These are phyloP conservation scores for Rhabdornis inornatus DNA, from an alignment of 2,113 vertebrate genomes.

Conservation along the genomic window DNA sequence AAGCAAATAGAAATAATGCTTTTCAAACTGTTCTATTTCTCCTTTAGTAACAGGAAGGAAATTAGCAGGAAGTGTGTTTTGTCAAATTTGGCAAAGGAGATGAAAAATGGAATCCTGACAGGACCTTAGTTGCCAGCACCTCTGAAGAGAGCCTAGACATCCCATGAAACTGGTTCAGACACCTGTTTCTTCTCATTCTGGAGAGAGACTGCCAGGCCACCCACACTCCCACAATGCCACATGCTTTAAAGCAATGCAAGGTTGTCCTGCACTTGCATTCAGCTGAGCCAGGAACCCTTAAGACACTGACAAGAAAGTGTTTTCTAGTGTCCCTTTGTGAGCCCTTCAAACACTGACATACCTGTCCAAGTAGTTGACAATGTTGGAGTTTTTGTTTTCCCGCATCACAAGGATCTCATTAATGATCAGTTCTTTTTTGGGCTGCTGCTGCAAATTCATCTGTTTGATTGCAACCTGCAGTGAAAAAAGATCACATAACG, in stretches of 20 bases:
- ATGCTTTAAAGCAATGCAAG: neutral
- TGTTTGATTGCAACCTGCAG: slow-evolving; percentile 95
- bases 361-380: slow-evolving; percentile 98
- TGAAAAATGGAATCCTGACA: neutral
- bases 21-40: neutral
- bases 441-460: slow-evolving; percentile 98
- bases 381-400: slow-evolving; percentile 99
- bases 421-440: slow-evolving; percentile 96
- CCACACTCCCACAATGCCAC: neutral
- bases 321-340: neutral
- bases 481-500: neutral
- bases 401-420: slow-evolving; percentile 99
- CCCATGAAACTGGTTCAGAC: neutral
- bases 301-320: neutral
- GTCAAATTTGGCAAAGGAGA: neutral
- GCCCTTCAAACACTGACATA: slow-evolving; percentile 40
- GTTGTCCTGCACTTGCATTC: neutral
- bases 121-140: neutral
- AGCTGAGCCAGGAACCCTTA: neutral
- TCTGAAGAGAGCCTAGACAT: neutral
- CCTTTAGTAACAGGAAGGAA: neutral
- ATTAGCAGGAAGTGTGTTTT: neutral
- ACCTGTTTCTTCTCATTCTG: neutral
- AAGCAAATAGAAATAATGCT: neutral
- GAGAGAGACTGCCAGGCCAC: neutral